Conservation (phyloP, 2,888 invertebrate species). For the Macrophya annulata region DNA sequence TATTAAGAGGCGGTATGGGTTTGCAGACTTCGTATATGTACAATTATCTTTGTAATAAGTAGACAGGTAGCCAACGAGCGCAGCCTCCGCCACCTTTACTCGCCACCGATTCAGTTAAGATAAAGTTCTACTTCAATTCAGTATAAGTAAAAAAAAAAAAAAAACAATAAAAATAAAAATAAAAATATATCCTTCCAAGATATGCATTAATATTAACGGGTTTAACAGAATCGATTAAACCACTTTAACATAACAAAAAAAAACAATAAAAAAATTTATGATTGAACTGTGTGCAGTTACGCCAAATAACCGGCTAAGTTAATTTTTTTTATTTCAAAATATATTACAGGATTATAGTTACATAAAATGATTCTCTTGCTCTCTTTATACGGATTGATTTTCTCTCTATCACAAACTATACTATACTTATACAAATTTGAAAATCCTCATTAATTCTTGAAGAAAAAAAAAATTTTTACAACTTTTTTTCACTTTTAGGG, state of each 20-base stretch:
- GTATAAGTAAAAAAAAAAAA: not conserved
- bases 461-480: no score
- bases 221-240: constrained; percentile 14
- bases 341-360: no score
- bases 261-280: not conserved
- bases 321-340: no score
- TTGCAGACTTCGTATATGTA: constrained; percentile 1
- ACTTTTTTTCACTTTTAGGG: no score
- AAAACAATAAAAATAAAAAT: no score
- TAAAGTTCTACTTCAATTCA: constrained; percentile 1
- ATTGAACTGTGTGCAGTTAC: no score
- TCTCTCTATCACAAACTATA: no score
- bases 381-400: no score
- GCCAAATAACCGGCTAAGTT: not conserved
- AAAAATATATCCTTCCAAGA: not conserved
- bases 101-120: constrained; percentile 36
- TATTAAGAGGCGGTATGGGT: constrained; percentile 28
- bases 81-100: constrained; percentile 19
- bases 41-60: constrained; percentile 46
- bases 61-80: constrained; percentile 38
- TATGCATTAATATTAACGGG: not conserved
- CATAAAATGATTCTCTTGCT: no score
- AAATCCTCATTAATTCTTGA: no score
- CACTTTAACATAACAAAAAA: not conserved
- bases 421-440: no score